Percentiles rank a stretch among this genome's conserved stretches.
phyloP scores from a whole-genome alignment of 2,888 invertebrate genomes.

The Anoplius nigerrimus region DNA sequence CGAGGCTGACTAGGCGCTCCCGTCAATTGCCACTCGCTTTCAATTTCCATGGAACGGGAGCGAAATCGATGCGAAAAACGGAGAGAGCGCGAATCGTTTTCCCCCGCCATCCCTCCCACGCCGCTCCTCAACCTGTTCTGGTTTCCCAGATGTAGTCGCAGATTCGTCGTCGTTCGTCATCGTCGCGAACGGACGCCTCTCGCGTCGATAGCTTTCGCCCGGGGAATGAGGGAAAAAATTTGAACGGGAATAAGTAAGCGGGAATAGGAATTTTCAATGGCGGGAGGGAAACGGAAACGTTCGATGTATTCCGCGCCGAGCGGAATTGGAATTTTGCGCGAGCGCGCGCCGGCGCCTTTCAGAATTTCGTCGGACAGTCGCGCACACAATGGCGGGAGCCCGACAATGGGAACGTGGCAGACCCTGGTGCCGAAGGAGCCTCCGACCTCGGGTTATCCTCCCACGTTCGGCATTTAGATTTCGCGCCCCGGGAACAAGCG shows the following conservation, averaged over 20 bases:
- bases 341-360: no score
- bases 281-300: constrained; percentile 18
- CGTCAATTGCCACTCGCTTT: constrained; percentile 32
- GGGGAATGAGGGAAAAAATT: constrained; percentile 14
- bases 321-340: constrained; percentile 23
- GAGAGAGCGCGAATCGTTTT: constrained; percentile 30
- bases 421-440: constrained; percentile 5
- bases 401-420: constrained; percentile 7
- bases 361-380: constrained; percentile 6
- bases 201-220: not conserved
- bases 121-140: not conserved
- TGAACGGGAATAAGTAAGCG: constrained; percentile 18
- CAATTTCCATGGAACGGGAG: constrained; percentile 33
- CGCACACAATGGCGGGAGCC: constrained; percentile 5
- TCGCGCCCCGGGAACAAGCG: no score
- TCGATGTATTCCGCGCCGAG: constrained; percentile 4
- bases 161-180: constrained; percentile 11
- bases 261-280: constrained; percentile 17
- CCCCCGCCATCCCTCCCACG: constrained; percentile 2
- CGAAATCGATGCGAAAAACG: constrained; percentile 30
- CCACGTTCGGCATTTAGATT: no score
- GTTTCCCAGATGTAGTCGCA: no score
- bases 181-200: constrained; percentile 1
- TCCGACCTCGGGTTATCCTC: no score
- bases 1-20: constrained; percentile 18